Evolutionary conservation across 2,113 vertebrate species (phyloP).

Genomic region (Platichthys stellatus): DNA sequence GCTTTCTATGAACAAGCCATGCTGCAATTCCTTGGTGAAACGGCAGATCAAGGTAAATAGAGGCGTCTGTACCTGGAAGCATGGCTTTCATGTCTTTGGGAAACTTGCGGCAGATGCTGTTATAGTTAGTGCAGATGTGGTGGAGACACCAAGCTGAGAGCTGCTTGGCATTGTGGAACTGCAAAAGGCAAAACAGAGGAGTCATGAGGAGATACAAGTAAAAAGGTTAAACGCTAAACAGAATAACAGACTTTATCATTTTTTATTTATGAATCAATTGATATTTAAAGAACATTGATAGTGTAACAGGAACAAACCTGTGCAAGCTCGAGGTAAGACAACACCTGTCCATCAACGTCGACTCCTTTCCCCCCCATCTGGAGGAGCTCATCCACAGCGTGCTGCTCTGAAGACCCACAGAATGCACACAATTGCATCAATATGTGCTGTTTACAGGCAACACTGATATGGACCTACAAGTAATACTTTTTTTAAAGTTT

Average conservation of each 20-base stretch:
- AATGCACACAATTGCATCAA: conserved; percentile 21
- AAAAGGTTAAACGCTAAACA: too few relatives aligned
- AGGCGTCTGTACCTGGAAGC: conserved; percentile 83
- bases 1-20: too few relatives aligned
- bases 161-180: conserved; percentile 91
- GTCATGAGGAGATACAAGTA: not conserved
- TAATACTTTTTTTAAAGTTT: too few relatives aligned
- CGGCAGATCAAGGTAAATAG: not conserved
- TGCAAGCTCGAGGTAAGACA: conserved; percentile 89
- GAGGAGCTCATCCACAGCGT: conserved; percentile 88
- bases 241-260: too few relatives aligned
- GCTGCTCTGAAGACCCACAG: conserved; percentile 82
- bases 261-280: too few relatives aligned
- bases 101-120: conserved; percentile 91
- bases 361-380: conserved; percentile 82
- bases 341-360: conserved; percentile 89
- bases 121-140: conserved; percentile 94
- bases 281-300: not conserved
- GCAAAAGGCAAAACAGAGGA: conserved; percentile 14
- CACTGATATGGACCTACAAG: not conserved
- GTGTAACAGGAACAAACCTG: conserved; percentile 79
- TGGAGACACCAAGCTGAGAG: conserved; percentile 90
- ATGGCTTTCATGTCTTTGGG: conserved; percentile 92
- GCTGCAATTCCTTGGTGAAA: too few relatives aligned
- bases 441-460: not conserved